Conservation (phyloP, 2,888 invertebrate species). For the Cetonia aurata region DNA sequence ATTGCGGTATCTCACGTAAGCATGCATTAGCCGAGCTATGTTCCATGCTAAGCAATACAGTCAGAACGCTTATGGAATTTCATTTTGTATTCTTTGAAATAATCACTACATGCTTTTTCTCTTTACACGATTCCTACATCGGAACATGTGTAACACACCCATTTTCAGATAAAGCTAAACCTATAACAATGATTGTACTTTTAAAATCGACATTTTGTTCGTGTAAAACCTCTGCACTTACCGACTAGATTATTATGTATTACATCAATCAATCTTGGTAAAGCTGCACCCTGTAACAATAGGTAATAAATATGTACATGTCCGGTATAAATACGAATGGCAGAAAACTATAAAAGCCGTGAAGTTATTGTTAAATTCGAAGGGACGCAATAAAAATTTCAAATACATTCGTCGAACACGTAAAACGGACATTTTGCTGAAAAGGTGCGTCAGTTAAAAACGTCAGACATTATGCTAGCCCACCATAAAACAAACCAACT, state of each 20-base stretch:
- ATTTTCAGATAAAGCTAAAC: conserved; percentile 27
- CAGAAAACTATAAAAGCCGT: conserved; percentile 15
- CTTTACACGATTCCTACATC: conserved; percentile 22
- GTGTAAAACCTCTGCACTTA: conserved; percentile 34
- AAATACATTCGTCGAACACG: conserved; percentile 3
- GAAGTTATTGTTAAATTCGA: conserved; percentile 13
- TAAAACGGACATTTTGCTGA: conserved; percentile 29
- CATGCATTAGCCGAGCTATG: conserved; percentile 6
- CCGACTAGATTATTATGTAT: conserved; percentile 37
- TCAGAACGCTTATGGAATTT: conserved; percentile 23
- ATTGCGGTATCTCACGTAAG: conserved; percentile 17
- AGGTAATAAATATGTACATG: conserved; percentile 35
- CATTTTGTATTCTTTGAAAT: conserved; percentile 23
- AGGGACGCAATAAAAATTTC: conserved; percentile 30
- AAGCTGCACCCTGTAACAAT: conserved; percentile 17
- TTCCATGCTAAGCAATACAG: conserved; percentile 17
- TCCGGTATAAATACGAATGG: conserved; percentile 25
- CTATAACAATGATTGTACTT: conserved; percentile 14
- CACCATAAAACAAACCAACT: background rate
- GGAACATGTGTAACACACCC: conserved; percentile 42
- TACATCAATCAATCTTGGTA: conserved; percentile 35
- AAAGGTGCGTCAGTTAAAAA: conserved; percentile 8
- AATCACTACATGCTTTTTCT: conserved; percentile 33
- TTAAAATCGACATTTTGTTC: conserved; percentile 29
- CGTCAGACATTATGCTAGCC: background rate